Evolutionary conservation across 1,140 invertebrate species (phyloP).

Genomic region (Teleopsis dalmanni): DNA sequence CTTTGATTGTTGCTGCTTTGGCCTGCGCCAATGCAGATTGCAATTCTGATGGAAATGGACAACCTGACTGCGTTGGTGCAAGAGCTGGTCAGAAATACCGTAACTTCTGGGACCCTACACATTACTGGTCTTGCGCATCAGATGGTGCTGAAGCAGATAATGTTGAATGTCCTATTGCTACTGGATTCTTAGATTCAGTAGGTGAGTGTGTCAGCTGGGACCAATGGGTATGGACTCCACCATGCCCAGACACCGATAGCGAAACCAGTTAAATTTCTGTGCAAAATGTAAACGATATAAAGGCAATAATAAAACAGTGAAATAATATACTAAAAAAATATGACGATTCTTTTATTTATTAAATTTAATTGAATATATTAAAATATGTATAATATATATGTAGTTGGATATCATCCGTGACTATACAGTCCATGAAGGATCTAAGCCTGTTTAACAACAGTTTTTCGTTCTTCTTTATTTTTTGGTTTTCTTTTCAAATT

Average conservation of each 20-base stretch:
- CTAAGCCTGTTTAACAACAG: no score
- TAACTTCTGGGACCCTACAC: conserved; percentile 13
- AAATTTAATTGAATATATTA: no score
- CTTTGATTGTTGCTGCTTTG: conserved; percentile 2
- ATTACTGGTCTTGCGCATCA: conserved; percentile 6
- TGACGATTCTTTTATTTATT: no score
- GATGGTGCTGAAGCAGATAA: not conserved
- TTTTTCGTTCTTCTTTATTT: no score
- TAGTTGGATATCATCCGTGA: no score
- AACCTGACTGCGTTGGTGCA: not conserved
- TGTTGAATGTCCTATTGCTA: not conserved
- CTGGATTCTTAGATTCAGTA: not conserved
- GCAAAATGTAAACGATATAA: no score
- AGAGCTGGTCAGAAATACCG: conserved; percentile 4
- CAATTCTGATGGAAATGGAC: conserved; percentile 6
- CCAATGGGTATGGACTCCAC: conserved; percentile 6
- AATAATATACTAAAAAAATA: no score
- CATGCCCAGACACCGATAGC: conserved; percentile 4
- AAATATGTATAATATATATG: no score
- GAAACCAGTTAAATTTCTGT: no score
- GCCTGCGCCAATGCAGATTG: not conserved
- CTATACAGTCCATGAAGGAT: no score
- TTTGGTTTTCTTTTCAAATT: no score
- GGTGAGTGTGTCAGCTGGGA: not conserved
- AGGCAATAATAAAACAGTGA: no score